Percentiles rank a stretch among this genome's conserved stretches.
Evolutionary conservation across 2,888 invertebrate genomes (phyloP).

Genomic region (Pachymerium ferrugineum): DNA sequence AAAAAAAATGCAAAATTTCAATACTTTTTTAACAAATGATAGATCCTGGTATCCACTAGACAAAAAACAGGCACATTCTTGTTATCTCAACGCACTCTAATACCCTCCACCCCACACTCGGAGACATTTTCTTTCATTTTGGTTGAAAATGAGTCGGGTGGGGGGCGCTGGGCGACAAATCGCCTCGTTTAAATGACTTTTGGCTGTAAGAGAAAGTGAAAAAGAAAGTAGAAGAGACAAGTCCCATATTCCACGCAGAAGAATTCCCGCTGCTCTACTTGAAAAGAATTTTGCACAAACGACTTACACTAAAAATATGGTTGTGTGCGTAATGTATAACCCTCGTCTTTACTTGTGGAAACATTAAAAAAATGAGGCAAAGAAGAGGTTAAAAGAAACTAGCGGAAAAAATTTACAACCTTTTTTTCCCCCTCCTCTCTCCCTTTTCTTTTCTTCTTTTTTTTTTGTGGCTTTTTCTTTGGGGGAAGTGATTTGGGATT

Average conservation of each 20-base stretch:
- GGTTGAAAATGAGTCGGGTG: background rate
- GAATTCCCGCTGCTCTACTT: constrained; percentile 8
- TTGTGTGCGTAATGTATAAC: background rate
- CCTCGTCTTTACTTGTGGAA: background rate
- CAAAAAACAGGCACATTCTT: background rate
- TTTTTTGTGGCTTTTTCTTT: no score
- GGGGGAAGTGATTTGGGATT: no score
- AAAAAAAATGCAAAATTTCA: no score
- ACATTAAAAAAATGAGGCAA: background rate
- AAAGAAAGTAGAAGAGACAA: background rate
- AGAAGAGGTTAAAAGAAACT: no score
- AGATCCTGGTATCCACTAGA: no score
- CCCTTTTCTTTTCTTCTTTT: no score
- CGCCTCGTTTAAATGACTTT: constrained; percentile 1
- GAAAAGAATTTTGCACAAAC: background rate
- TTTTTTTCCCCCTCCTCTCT: no score
- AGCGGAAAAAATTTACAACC: no score
- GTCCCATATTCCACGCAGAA: background rate
- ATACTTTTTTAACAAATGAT: no score
- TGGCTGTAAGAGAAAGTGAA: background rate
- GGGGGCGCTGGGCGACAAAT: background rate
- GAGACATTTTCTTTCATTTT: background rate
- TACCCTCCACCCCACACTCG: no score
- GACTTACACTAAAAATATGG: background rate
- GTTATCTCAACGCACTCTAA: no score